Evolutionary conservation across 1,140 invertebrate genomes (phyloP).

Genomic region (Drosophila neocordata): DNA sequence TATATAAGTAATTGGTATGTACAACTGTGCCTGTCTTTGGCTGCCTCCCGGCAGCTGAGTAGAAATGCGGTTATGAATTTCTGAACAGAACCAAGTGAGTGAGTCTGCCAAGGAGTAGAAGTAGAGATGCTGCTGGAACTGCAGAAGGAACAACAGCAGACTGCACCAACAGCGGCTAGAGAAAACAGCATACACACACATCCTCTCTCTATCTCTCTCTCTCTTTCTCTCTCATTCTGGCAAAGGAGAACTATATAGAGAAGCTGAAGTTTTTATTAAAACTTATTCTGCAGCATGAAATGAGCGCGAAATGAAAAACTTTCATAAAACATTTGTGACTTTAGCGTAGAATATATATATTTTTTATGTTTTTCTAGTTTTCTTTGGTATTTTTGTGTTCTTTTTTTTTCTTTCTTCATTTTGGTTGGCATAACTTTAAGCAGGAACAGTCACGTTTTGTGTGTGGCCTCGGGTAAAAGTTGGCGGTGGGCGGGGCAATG

Average conservation of each 20-base stretch:
- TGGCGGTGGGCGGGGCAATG: slow-evolving; percentile 25
- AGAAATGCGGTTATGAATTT: slow-evolving; percentile 76
- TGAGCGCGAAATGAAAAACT: slow-evolving; percentile 65
- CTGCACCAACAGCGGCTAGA: slow-evolving; percentile 28
- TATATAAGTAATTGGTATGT: slow-evolving; percentile 79
- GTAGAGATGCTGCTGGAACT: slow-evolving; percentile 6
- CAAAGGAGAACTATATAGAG: neutral
- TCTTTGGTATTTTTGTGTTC: neutral
- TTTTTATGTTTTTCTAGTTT: slow-evolving; percentile 51
- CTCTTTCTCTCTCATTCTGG: neutral
- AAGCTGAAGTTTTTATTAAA: slow-evolving; percentile 70
- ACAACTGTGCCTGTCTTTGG: slow-evolving; percentile 61
- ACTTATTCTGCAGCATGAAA: slow-evolving; percentile 58
- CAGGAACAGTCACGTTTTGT: slow-evolving; percentile 39
- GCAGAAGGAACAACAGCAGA: slow-evolving; percentile 22
- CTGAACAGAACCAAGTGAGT: slow-evolving; percentile 51
- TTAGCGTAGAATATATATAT: slow-evolving; percentile 51
- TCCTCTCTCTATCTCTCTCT: neutral
- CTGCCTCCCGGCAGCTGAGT: slow-evolving; percentile 23
- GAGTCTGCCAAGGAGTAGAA: slow-evolving; percentile 16
- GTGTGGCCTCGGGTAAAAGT: slow-evolving; percentile 15
- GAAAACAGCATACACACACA: neutral
- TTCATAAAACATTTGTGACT: slow-evolving; percentile 80
- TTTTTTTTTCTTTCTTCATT: slow-evolving; percentile 1
- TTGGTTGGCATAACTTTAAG: slow-evolving; percentile 50